Evolutionary conservation across 2,888 invertebrate species (phyloP), one percentile per base, ranked within the genome.

Genomic region (Cancer borealis): DNA sequence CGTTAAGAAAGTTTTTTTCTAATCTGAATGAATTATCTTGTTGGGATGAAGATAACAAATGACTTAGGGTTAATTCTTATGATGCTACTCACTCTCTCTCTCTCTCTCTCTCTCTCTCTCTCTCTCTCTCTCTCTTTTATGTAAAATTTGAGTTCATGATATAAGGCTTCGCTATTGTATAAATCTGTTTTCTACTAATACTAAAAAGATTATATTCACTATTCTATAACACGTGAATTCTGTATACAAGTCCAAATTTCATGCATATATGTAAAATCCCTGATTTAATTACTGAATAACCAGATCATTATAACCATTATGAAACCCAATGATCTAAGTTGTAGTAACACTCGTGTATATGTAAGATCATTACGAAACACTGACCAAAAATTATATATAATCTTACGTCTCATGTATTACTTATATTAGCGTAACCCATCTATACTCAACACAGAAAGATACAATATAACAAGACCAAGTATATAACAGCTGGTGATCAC

Each of bases 61-160:
- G 8, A 5, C 3, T 26, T 26, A 73, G 73, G n/a, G 73, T 73
- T 73, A 73, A 73, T 26, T n/a, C 73, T n/a, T 8, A 26, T 73
- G 26, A 10, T 73, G 10, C 26, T 26, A n/a, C 5, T 4, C 10
- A 17, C 10, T n/a, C 21, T 17, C 17, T 66, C 21, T 66, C 21
- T 66, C 60, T 66, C 60, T 66, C 60, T 66, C 60, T 66, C 60
- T 66, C 60, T 66, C 60, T 66, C 60, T 66, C 60, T 66, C 60
- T 66, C 60, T 66, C 60, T 66, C 21, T 66, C 21, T 66, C 60
- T 66, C 60, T 66, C 60, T 66, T 6, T 73, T 26, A 39, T 39
- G 39, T 39, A 39, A 39, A 39, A 39, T 39, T 39, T 39, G 39
- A 39, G 39, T 2, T 2, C 39, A 39, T 39, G 39, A 39, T 39